These are phyloP conservation scores for Bembecia ichneumoniformis DNA, from an alignment of 2,888 invertebrate genomes.

Conservation along the genomic window DNA sequence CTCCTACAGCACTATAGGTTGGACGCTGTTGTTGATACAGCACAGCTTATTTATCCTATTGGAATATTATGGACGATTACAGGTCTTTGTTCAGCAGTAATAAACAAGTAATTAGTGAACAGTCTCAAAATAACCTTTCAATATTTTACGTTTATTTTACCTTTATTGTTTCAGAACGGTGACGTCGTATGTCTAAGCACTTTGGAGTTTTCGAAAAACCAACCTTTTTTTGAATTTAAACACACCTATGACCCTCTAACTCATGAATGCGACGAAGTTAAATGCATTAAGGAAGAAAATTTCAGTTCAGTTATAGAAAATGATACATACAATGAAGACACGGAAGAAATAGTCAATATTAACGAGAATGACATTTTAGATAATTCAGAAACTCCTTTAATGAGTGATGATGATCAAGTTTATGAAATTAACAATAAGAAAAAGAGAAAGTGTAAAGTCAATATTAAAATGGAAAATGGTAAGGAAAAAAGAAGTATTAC, in stretches of 20 bases:
- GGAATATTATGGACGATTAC: too few species aligned
- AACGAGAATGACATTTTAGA: not conserved
- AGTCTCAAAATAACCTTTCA: too few species aligned
- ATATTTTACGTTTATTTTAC: too few species aligned
- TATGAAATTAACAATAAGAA: constrained; percentile 1
- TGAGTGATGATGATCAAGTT: not conserved
- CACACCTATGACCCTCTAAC: constrained; percentile 10
- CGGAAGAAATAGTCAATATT: not conserved
- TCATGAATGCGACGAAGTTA: not conserved
- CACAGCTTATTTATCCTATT: too few species aligned
- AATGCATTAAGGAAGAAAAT: constrained; percentile 4
- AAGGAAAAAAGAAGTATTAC: constrained; percentile 1
- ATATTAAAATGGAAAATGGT: constrained; percentile 2
- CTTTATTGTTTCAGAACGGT: constrained; percentile 11
- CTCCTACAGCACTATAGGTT: too few species aligned
- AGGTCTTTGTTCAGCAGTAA: too few species aligned
- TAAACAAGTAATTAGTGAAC: too few species aligned
- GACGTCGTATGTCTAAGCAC: constrained; percentile 10
- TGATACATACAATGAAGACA: not conserved
- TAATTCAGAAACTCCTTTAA: not conserved
- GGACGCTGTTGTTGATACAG: too few species aligned
- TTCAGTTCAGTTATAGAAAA: not conserved
- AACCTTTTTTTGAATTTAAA: constrained; percentile 8
- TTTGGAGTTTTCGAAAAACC: constrained; percentile 8
- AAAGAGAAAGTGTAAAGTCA: not conserved